Evolutionary conservation across 2,113 vertebrate species (phyloP), one percentile per base, ranked within the genome.

Genomic region (Epinephelus lanceolatus): DNA sequence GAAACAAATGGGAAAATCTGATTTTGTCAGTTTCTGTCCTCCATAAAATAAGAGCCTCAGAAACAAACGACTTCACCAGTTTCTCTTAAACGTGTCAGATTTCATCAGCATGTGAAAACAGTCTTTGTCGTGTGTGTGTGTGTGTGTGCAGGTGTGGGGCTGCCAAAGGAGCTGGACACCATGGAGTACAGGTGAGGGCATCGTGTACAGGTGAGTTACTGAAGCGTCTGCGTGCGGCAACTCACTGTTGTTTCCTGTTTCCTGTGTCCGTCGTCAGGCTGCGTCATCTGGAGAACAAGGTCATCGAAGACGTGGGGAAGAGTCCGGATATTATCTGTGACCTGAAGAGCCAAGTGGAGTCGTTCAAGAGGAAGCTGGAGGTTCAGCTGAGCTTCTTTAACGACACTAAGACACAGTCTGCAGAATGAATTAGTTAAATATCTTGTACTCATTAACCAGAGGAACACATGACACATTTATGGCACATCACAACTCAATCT

Each of bases 341-440:
- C 53, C 83, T 95, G 49, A 86, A 92, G 81, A 90, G 63, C 60
- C 87, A 93, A 5, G 90, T 95, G 80, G 93, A 94, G 69, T 76
- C 85, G 2, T 95, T 94, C 25, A 89, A 88, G 85, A 90, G 82
- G 80, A 95, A 95, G 80, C 92, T 95, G 45, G 89, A 95, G 87
- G 94, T 94, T 42, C 0, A 69, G 71, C 5, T 4, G 17, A 53
- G 51, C 5, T 53, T 53, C 6, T 30, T 30, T 37, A 37, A 37
- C 6, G 33, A 37, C 33, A 37, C 6, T 1, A 37, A 37, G 33
- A 37, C 42, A 11, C 42, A 45, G 42, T 45, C 42, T 45, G 42
- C 42, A 11, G 42, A 37, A 37, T 37, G 5, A 37, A 7, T 37
- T 1, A 37, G 4, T 30, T 30, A 30, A 30, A 30, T 30, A 30